Conservation (phyloP, 2,113 vertebrate species). For the Xyrauchen texanus region DNA sequence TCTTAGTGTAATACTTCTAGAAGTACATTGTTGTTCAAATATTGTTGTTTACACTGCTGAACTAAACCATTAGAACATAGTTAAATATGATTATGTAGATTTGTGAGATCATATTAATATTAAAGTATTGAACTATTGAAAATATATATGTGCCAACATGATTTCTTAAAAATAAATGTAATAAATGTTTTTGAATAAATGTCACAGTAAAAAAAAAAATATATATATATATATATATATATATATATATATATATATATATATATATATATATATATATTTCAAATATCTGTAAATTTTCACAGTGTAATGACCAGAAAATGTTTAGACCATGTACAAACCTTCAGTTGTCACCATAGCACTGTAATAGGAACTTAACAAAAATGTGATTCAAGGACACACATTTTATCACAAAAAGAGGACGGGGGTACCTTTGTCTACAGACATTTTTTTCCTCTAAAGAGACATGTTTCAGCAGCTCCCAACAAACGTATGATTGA, state of each 20-base stretch:
- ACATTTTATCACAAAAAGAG: constrained; percentile 43
- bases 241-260: no score
- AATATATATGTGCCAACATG: not conserved
- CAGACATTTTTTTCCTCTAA: no score
- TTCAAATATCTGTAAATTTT: not conserved
- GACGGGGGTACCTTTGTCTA: not conserved
- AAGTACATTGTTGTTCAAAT: not conserved
- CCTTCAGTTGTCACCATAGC: not conserved
- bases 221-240: no score
- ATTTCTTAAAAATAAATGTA: not conserved
- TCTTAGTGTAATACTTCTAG: constrained; percentile 69
- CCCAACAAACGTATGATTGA: no score
- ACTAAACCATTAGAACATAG: not conserved
- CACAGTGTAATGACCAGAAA: not conserved
- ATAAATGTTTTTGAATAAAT: not conserved
- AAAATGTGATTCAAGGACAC: constrained; percentile 36
- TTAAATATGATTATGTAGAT: not conserved
- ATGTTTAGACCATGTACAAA: not conserved
- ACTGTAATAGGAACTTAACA: constrained; percentile 30
- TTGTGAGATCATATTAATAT: not conserved
- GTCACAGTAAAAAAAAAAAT: no score
- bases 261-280: no score
- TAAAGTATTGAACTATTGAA: not conserved
- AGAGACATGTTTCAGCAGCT: no score
- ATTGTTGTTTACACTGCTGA: not conserved